Conservation (phyloP, 1,140 invertebrate genomes). For the Camponotus pennsylvanicus region DNA sequence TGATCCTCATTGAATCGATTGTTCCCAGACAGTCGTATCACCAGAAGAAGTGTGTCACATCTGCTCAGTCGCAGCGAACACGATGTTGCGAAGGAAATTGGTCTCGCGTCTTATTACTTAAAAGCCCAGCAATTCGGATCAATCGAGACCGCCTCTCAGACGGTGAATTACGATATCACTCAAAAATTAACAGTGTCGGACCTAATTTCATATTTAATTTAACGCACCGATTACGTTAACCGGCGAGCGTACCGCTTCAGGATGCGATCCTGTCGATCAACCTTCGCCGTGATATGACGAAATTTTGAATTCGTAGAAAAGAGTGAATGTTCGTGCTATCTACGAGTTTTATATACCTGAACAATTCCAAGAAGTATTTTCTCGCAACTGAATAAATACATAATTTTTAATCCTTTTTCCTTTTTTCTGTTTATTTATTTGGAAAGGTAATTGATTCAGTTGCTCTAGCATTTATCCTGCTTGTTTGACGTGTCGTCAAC, state of each 20-base stretch:
- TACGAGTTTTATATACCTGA: neutral
- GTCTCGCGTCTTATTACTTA: slow-evolving; percentile 12
- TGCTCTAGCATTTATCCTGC: neutral
- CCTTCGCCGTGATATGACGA: slow-evolving; percentile 45
- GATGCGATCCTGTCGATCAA: slow-evolving; percentile 36
- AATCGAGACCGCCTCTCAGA: neutral
- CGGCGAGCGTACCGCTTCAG: neutral
- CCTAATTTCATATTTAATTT: slow-evolving; percentile 45
- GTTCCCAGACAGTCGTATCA: neutral
- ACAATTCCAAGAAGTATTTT: neutral
- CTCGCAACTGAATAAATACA: slow-evolving; percentile 32
- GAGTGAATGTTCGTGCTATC: neutral
- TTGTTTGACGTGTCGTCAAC: neutral
- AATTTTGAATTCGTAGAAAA: slow-evolving; percentile 43
- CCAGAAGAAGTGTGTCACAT: slow-evolving; percentile 59
- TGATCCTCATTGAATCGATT: slow-evolving; percentile 25
- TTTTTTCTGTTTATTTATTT: slow-evolving; percentile 1
- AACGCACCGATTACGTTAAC: slow-evolving; percentile 39
- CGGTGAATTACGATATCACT: slow-evolving; percentile 37
- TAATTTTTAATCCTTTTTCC: neutral
- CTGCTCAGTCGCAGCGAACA: neutral
- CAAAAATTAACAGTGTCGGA: neutral
- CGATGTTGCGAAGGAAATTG: slow-evolving; percentile 28
- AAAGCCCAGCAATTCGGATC: slow-evolving; percentile 24
- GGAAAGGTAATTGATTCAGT: neutral